Conservation (phyloP, 2,888 invertebrate species). For the Agonopterix heracliana region DNA sequence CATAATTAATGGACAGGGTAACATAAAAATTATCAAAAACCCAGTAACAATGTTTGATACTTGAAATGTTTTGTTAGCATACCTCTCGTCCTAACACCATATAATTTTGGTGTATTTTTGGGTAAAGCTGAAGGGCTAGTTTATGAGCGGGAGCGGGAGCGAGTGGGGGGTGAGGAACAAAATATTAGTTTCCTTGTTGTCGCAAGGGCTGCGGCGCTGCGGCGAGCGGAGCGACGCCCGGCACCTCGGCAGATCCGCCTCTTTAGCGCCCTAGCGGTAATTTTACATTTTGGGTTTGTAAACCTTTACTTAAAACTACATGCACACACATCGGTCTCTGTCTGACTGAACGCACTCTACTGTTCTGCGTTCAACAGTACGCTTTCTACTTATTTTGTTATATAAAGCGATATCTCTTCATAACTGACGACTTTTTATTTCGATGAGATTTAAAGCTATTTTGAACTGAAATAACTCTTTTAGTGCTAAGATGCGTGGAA, state of each 20-base stretch:
- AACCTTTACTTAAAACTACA: constrained; percentile 73
- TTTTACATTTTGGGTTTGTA: constrained; percentile 76
- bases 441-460: too few relatives aligned
- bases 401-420: too few relatives aligned
- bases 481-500: too few relatives aligned
- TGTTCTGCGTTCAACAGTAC: neutral
- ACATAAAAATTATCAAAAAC: too few relatives aligned
- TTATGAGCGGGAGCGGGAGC: constrained; percentile 34
- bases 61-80: too few relatives aligned
- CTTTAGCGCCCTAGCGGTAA: constrained; percentile 75
- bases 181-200: constrained; percentile 78
- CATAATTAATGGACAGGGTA: constrained; percentile 3
- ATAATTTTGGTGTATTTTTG: too few relatives aligned
- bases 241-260: constrained; percentile 67
- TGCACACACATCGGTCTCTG: constrained; percentile 11
- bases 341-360: neutral
- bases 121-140: neutral
- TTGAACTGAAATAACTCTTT: too few relatives aligned
- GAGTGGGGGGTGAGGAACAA: constrained; percentile 70
- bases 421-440: too few relatives aligned
- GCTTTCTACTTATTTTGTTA: neutral
- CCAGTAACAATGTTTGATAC: too few relatives aligned
- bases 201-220: constrained; percentile 75
- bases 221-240: constrained; percentile 69
- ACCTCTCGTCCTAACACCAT: too few relatives aligned